Base-by-base conservation (phyloP, 1,140 invertebrate species). In the Chrysomallon squamiferum region DNA sequence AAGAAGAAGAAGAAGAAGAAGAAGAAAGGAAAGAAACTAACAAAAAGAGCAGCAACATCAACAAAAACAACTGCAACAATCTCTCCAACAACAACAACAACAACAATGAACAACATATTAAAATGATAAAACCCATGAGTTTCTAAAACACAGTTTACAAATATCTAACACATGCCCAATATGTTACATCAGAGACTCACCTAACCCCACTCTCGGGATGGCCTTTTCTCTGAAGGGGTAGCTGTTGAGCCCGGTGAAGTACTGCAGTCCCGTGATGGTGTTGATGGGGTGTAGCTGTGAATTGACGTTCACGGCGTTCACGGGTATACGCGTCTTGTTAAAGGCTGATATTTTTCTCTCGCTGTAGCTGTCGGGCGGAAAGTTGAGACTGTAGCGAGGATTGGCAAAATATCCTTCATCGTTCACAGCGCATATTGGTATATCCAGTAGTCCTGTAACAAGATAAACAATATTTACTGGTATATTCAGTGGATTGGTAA, bases 371-470 rank as follows among this genome's bases (percentile, higher is more conserved):
- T 83, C 83, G 50, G 84, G 84, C 7, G 83, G 84, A 54, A 85
- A 84, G 61, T 77, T 72, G 9, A 80, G 62, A n/a, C 75, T 74
- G 62, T 81, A 82, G 58, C 73, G 68, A 0, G 78, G 77, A 58
- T 67, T 77, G 59, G 78, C 65, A 54, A 83, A 77, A 52, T 76
- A 81, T 7, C 81, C 83, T 45, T 82, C 75, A 60, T 85, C 84
- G 58, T 83, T 85, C 4, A 85, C 84, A 15, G 81, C 65, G 66
- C 84, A 85, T 32, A 85, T 84, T 57, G 82, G 82, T 1, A 82
- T 73, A 69, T 84, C 82, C 49, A 84, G 66, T 1, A 85, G 70
- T 68, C 83, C 83, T 85, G 63, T 3, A 64, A 62, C 33, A 47
- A 38, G 56, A 59, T 7, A 2, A 4, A 25, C 52, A 56, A 27